phyloP scores from a whole-genome alignment of 2,113 vertebrate genomes.

The Speoplatyrhinus poulsoni region DNA sequence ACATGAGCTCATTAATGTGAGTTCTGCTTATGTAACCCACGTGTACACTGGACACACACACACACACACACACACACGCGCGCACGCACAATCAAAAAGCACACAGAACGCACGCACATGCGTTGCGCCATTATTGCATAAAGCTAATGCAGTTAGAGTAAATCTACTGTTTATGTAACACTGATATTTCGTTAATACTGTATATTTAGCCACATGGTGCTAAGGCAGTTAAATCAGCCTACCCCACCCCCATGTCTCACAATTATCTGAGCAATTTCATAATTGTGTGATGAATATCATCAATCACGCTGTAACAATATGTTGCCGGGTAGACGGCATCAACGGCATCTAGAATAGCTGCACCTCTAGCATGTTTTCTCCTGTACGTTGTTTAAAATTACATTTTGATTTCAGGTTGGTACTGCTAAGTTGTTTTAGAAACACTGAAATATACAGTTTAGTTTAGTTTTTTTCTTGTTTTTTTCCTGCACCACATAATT shows the following conservation, averaged over 20 bases:
- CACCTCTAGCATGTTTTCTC: background rate
- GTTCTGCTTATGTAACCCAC: constrained; percentile 69
- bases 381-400: constrained; percentile 8
- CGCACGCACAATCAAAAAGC: background rate
- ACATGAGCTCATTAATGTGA: constrained; percentile 74
- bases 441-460: constrained; percentile 31
- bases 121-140: constrained; percentile 61
- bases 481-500: constrained; percentile 35
- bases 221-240: constrained; percentile 30
- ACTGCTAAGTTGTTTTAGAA: constrained; percentile 23
- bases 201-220: constrained; percentile 32
- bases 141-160: constrained; percentile 50
- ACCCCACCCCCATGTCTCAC: constrained; percentile 38
- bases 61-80: constrained; percentile 25
- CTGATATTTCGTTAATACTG: constrained; percentile 31
- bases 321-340: constrained; percentile 35
- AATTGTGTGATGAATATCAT: constrained; percentile 59
- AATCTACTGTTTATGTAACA: constrained; percentile 41
- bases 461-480: too few relatives aligned
- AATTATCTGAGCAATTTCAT: constrained; percentile 63
- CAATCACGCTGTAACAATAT: constrained; percentile 43
- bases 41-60: constrained; percentile 32
- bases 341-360: constrained; percentile 14
- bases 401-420: constrained; percentile 17
- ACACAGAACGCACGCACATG: constrained; percentile 5